These are phyloP conservation scores for Pogonocherus hispidulus DNA, from an alignment of 2,888 invertebrate species.

Conservation along the genomic window DNA sequence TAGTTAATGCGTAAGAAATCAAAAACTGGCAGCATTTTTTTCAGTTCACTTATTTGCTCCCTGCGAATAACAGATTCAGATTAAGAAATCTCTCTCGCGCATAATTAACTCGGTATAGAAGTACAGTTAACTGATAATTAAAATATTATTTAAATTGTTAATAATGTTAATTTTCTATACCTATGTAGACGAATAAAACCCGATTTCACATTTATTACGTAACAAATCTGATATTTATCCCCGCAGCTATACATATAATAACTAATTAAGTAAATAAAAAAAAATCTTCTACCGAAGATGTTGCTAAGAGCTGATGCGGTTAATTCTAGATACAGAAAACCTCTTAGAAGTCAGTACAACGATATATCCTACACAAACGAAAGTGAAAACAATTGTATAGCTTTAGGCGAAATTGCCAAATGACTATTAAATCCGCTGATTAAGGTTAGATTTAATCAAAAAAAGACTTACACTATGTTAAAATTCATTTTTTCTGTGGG, in stretches of 20 bases:
- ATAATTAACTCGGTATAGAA: too few relatives aligned
- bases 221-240: slow-evolving; percentile 31
- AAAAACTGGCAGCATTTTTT: too few relatives aligned
- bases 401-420: slow-evolving; percentile 16
- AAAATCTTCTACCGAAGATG: slow-evolving; percentile 1
- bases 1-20: too few relatives aligned
- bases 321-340: slow-evolving; percentile 10
- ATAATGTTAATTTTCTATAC: slow-evolving; percentile 22
- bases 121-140: slow-evolving; percentile 8
- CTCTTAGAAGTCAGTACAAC: background rate
- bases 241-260: slow-evolving; percentile 4
- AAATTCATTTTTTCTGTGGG: slow-evolving; percentile 59
- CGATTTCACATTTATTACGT: slow-evolving; percentile 43
- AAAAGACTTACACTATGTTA: slow-evolving; percentile 62
- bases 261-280: slow-evolving; percentile 14
- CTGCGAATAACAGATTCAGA: too few relatives aligned
- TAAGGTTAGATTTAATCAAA: slow-evolving; percentile 30
- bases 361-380: slow-evolving; percentile 11
- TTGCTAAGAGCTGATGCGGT: background rate
- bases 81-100: too few relatives aligned
- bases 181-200: slow-evolving; percentile 25
- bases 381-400: slow-evolving; percentile 22
- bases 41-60: too few relatives aligned
- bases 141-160: slow-evolving; percentile 23
- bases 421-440: background rate